Base-by-base conservation (phyloP, 1,140 invertebrate species). In the Drosophila subpulchrella region DNA sequence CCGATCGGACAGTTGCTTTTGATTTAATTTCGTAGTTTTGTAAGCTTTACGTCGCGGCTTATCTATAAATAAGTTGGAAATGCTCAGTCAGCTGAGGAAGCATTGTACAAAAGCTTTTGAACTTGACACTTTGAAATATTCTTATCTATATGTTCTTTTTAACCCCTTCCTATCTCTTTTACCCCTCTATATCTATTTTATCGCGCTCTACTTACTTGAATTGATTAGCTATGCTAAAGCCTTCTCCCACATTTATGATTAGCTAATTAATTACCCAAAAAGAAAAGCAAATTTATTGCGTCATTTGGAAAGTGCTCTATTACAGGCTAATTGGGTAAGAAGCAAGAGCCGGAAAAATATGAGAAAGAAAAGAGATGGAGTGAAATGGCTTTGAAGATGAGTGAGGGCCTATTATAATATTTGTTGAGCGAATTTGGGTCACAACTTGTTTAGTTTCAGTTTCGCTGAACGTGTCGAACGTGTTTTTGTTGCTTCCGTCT, bases 361-460 rank as follows among this genome's bases (percentile, higher is more conserved):
- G 36, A 34, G 42, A 61, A 38, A 24, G 24, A n/a, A 44, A 62
- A 44, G 47, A 46, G 60, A 46, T 59, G 17, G 15, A 2, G 15
- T 1, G 51, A 20, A 60, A 59, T 36, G 44, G 47, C 32, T 38
- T 51, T 56, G 24, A 54, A 42, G 56, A 53, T 53, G 53, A 48
- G 58, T 47, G 15, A 4, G 15, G 60, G 44, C 74, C 48, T 59
- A 81, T 65, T 67, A 66, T 88, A 79, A 88, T 86, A 86, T 86
- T 81, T 83, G 75, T 88, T 75, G 83, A 59, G 59, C 36, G 48
- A 80, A 86, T 88, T 88, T 86, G 53, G 83, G 83, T 86, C 84
- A 86, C 67, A 70, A 48, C 55, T 71, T 84, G 57, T 65, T 72
- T 67, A 75, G 74, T 51, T 44, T 88, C 73, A 75, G 68, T 54